These are phyloP conservation scores for Plecotus auritus DNA, from an alignment of 2,113 vertebrate genomes.

Conservation along the genomic window DNA sequence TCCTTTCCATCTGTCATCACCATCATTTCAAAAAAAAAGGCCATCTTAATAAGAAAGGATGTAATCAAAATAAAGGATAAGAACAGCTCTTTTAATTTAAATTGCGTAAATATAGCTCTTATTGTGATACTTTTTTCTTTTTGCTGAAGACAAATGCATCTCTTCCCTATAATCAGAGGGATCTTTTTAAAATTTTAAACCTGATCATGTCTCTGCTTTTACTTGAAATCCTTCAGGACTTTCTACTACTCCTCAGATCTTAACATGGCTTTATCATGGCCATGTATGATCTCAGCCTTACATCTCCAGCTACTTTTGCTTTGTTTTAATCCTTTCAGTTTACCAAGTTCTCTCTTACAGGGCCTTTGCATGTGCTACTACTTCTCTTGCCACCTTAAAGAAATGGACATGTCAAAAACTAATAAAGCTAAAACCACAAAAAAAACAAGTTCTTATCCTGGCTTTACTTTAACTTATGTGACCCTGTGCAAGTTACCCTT, in stretches of 20 bases:
- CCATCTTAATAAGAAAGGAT: slow-evolving; percentile 7
- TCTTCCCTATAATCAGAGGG: background rate
- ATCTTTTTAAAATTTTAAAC: background rate
- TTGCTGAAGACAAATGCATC: background rate
- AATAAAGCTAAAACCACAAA: background rate
- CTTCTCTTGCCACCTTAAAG: background rate
- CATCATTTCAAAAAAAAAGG: background rate
- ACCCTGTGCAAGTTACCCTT: background rate
- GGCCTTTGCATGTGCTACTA: background rate
- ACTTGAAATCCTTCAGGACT: background rate
- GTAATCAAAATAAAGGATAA: background rate
- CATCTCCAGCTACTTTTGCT: background rate
- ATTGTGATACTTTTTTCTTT: background rate
- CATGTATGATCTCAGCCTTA: background rate
- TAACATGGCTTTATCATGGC: background rate
- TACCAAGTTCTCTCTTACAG: background rate
- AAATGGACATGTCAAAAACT: background rate
- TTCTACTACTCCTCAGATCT: background rate
- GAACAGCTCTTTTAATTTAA: slow-evolving; percentile 19
- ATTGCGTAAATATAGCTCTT: background rate
- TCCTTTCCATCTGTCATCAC: background rate
- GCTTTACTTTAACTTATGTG: background rate
- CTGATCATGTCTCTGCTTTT: background rate
- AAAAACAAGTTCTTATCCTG: background rate
- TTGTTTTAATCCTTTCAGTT: background rate